phyloP scores from a whole-genome alignment of 2,888 invertebrate species.

The Nysson spinosus region DNA sequence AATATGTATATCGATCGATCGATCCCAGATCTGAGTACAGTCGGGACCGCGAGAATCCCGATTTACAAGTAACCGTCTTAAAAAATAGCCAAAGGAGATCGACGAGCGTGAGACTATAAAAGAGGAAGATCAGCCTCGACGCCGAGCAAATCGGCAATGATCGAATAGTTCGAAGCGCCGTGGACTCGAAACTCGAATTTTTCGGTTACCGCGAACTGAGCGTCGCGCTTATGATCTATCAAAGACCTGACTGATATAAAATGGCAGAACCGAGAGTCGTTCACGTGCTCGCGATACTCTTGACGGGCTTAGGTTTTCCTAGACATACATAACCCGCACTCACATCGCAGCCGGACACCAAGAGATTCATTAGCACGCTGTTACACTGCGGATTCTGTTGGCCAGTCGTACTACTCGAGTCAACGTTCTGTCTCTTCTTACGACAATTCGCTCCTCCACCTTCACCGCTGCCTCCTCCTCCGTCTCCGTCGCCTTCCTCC shows the following conservation, averaged over 20 bases:
- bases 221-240: neutral
- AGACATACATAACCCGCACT: constrained; percentile 94
- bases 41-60: too few species aligned
- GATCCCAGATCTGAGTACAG: too few species aligned
- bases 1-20: too few species aligned
- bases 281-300: constrained; percentile 73
- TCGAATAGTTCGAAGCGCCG: too few species aligned
- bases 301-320: constrained; percentile 78
- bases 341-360: constrained; percentile 96
- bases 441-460: constrained; percentile 49
- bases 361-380: constrained; percentile 94
- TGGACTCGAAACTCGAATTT: too few species aligned
- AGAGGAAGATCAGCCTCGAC: too few species aligned
- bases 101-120: too few species aligned
- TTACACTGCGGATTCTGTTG: constrained; percentile 78
- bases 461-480: constrained; percentile 72
- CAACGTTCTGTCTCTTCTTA: neutral
- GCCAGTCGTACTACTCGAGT: constrained; percentile 8
- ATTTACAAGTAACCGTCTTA: too few species aligned
- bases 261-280: too few species aligned
- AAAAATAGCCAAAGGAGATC: too few species aligned
- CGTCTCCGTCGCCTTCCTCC: constrained; percentile 8
- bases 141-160: too few species aligned
- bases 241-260: neutral
- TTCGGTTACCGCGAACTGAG: too few species aligned